Percentiles rank a stretch among this genome's conserved stretches.
Evolutionary conservation across 2,888 invertebrate genomes (phyloP).

Genomic region (Myopa testacea): DNA sequence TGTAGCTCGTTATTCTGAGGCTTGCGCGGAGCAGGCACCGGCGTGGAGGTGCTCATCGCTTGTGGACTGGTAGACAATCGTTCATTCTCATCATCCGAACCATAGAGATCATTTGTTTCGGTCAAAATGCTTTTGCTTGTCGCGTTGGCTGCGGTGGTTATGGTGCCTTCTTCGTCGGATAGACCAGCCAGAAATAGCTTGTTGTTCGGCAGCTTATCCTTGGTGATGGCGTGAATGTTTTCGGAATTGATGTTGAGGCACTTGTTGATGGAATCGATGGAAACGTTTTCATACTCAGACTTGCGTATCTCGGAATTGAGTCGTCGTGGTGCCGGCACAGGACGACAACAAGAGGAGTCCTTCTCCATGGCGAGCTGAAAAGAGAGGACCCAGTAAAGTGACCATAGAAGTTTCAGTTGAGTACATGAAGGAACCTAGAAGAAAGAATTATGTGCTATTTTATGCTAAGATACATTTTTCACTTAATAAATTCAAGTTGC

Average conservation of each 20-base stretch:
- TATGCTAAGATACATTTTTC: too few species aligned
- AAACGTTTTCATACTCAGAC: slow-evolving; percentile 65
- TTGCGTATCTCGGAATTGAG: slow-evolving; percentile 58
- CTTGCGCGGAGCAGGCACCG: slow-evolving; percentile 63
- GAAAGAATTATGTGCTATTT: too few species aligned
- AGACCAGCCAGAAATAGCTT: slow-evolving; percentile 53
- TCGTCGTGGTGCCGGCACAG: slow-evolving; percentile 66
- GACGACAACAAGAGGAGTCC: slow-evolving; percentile 54
- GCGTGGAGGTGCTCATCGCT: slow-evolving; percentile 47
- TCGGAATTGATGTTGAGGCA: slow-evolving; percentile 61
- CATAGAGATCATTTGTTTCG: slow-evolving; percentile 59
- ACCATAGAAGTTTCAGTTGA: background rate
- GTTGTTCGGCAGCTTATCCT: slow-evolving; percentile 60
- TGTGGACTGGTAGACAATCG: slow-evolving; percentile 19
- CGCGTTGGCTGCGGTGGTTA: background rate
- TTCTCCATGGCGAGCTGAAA: slow-evolving; percentile 54
- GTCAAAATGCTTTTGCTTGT: slow-evolving; percentile 50
- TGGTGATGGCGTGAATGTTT: slow-evolving; percentile 57
- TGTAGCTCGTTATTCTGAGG: slow-evolving; percentile 51
- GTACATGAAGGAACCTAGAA: background rate
- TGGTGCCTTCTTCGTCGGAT: slow-evolving; percentile 44
- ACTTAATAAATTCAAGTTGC: too few species aligned
- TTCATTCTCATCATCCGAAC: slow-evolving; percentile 58
- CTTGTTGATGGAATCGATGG: slow-evolving; percentile 59
- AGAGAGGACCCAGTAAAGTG: background rate